Conservation (phyloP, 2,888 invertebrate genomes). For the Erebia palarica region DNA sequence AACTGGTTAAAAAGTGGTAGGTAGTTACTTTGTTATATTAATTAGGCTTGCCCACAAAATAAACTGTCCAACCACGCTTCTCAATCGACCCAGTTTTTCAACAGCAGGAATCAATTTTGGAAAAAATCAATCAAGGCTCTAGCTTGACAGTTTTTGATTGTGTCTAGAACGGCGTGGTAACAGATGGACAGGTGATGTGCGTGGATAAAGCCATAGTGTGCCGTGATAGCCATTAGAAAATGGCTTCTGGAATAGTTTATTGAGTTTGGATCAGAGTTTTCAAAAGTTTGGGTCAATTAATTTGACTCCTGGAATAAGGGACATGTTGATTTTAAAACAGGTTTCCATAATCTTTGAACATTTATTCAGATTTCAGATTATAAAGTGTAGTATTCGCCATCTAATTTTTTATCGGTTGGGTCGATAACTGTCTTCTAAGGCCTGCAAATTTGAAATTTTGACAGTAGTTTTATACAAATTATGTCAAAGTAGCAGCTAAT, state of each 20-base stretch:
- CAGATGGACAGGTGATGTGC: conserved; percentile 61
- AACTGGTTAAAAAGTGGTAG: no score
- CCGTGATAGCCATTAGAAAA: conserved; percentile 63
- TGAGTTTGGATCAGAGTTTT: conserved; percentile 54
- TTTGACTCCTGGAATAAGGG: neutral
- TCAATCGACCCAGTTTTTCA: conserved; percentile 37
- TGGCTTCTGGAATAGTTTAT: conserved; percentile 23
- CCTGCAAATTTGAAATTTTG: neutral
- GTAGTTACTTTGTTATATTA: neutral
- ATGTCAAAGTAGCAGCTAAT: no score
- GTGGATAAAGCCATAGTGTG: conserved; percentile 71
- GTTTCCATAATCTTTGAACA: no score
- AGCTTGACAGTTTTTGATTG: conserved; percentile 73
- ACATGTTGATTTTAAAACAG: no score
- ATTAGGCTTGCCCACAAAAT: neutral
- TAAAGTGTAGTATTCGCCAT: no score
- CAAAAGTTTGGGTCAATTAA: conserved; percentile 43
- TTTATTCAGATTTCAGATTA: no score
- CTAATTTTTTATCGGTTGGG: no score
- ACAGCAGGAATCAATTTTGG: conserved; percentile 65
- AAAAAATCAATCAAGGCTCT: conserved; percentile 76
- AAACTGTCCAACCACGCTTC: neutral
- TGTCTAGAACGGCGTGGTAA: conserved; percentile 70
- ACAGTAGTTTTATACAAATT: no score
- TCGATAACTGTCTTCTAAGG: neutral